phyloP scores from a whole-genome alignment of 2,888 invertebrate species.

The Rhopalosiphum nymphaeae region DNA sequence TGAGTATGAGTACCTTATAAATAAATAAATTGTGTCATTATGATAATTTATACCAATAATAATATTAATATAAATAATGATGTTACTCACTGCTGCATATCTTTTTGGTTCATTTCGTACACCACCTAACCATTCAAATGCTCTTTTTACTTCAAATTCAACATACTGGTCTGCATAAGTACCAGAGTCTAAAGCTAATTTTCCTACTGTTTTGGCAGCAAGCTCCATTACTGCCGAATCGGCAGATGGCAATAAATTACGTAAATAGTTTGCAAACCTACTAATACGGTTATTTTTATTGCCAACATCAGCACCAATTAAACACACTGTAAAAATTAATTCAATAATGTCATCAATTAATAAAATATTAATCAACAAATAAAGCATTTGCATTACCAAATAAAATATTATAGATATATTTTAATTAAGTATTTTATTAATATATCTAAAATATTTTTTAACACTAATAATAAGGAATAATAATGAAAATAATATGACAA shows the following conservation, averaged over 20 bases:
- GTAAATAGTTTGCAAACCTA: conserved; percentile 91
- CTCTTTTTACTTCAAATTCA: conserved; percentile 96
- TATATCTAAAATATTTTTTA: neutral
- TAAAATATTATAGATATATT: conserved; percentile 1
- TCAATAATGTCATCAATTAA: conserved; percentile 8
- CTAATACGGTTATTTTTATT: conserved; percentile 91
- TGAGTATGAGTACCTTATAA: conserved; percentile 80
- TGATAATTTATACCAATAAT: neutral
- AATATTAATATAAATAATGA: neutral
- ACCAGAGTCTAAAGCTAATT: conserved; percentile 90
- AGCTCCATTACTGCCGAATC: conserved; percentile 96
- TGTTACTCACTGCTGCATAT: conserved; percentile 82
- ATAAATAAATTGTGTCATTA: conserved; percentile 8
- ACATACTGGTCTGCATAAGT: conserved; percentile 96
- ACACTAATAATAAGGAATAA: neutral
- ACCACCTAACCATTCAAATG: conserved; percentile 94
- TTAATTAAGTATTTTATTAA: neutral
- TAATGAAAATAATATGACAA: neutral
- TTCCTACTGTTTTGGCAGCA: conserved; percentile 94
- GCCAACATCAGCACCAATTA: conserved; percentile 93
- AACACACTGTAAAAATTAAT: conserved; percentile 77
- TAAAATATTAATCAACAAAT: neutral
- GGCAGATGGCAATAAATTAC: conserved; percentile 89
- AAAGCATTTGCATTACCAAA: neutral
- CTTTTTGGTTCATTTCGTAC: conserved; percentile 92